These are phyloP conservation scores for Pseudocheirus occidentalis DNA, from an alignment of 2,797 vertebrate genomes.

Conservation along the genomic window DNA sequence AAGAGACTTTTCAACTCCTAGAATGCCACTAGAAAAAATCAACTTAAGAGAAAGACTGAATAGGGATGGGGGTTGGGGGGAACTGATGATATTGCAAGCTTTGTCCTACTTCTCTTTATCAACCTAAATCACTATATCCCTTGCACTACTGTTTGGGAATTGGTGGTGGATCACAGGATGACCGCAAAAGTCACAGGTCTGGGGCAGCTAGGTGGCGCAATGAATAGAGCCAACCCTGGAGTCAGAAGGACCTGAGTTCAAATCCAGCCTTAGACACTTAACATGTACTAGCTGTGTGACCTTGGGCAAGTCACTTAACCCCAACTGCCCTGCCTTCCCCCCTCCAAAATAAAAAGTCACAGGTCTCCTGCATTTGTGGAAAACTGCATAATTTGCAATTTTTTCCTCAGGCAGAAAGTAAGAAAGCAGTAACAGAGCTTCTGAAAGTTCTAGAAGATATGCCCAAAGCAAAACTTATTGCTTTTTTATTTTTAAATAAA, in stretches of 20 bases:
- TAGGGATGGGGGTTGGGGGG: neutral
- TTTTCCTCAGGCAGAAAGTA: neutral
- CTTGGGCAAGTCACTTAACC: no score
- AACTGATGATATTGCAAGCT: neutral
- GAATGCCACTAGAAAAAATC: neutral
- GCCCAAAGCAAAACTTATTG: neutral
- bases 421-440: neutral
- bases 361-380: neutral
- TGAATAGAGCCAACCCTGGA: no score
- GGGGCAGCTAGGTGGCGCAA: no score
- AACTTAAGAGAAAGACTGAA: neutral
- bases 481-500: neutral
- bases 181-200: neutral
- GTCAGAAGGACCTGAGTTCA: no score
- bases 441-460: neutral
- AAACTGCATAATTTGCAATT: accelerated
- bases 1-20: neutral
- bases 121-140: neutral
- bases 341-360: neutral
- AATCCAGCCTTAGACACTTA: no score
- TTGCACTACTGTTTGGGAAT: neutral
- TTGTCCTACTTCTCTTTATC: neutral
- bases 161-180: neutral
- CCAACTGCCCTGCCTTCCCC: no score
- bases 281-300: no score